Evolutionary conservation across 2,888 invertebrate genomes (phyloP).

Genomic region (Spialia ferax): DNA sequence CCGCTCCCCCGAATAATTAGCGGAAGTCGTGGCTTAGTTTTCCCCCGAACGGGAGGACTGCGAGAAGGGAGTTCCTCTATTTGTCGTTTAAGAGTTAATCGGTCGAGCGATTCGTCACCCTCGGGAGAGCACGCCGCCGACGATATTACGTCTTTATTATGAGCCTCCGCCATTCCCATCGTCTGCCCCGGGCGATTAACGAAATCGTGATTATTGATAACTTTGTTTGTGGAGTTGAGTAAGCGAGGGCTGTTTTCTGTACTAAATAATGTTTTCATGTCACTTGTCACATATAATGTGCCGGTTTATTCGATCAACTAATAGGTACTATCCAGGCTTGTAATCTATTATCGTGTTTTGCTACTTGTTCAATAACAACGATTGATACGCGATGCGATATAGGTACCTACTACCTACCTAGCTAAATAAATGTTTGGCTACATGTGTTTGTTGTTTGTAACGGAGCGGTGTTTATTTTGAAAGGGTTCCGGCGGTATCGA

Average conservation of each 20-base stretch:
- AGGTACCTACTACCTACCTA: no score
- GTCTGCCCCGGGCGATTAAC: slow-evolving; percentile 75
- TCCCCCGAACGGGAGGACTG: slow-evolving; percentile 74
- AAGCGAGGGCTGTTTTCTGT: slow-evolving; percentile 43
- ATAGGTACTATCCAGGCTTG: slow-evolving; percentile 12
- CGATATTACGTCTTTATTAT: slow-evolving; percentile 84
- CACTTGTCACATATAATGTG: slow-evolving; percentile 42
- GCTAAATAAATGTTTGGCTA: slow-evolving; percentile 27
- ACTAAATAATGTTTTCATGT: slow-evolving; percentile 40
- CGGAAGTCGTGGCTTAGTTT: slow-evolving; percentile 85
- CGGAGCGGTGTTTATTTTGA: slow-evolving; percentile 52
- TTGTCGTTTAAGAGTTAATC: slow-evolving; percentile 87
- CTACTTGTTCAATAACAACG: background rate
- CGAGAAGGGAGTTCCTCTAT: slow-evolving; percentile 83
- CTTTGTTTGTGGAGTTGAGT: slow-evolving; percentile 60
- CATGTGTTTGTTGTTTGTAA: slow-evolving; percentile 23
- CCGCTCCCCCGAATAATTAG: slow-evolving; percentile 82
- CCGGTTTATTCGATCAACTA: background rate
- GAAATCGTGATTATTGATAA: slow-evolving; percentile 83
- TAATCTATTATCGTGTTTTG: slow-evolving; percentile 18
- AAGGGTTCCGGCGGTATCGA: slow-evolving; percentile 60
- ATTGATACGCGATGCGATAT: background rate
- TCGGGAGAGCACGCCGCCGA: slow-evolving; percentile 75
- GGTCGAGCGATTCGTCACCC: slow-evolving; percentile 85
- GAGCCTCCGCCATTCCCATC: slow-evolving; percentile 62